Base-by-base conservation (phyloP, 1,140 invertebrate species). In the Meloidogyne exigua region DNA sequence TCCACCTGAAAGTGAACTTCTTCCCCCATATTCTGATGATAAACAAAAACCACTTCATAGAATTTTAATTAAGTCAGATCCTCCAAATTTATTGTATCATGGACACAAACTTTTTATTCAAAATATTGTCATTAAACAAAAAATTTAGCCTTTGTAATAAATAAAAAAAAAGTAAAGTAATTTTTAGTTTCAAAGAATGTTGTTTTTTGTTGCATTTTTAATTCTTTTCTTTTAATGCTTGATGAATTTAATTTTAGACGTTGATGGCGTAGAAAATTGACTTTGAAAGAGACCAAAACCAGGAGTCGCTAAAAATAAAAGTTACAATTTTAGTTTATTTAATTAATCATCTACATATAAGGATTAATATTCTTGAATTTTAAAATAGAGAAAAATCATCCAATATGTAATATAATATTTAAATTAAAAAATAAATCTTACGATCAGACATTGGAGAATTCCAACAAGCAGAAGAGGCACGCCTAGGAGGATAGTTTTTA, bases 391-490 rank as follows among this genome's bases (percentile, higher is more conserved):
- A 2, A 32, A 32, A 32, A 7, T 32, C 28, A n/a, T 7, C 28
- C 28, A 32, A 32, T 7, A 32, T 32, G 15, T 49, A 18, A n/a
- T n/a, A n/a, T n/a, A n/a, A n/a, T n/a, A n/a, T n/a, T n/a, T n/a
- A n/a, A 18, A 18, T 49, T 15, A 5, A 49, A 49, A 18, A 4
- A 18, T 18, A 44, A 72, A 13, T 13, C 72, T 62, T 73, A 68
- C 66, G 75, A 62, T 77, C 26, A 26, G 76, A 57, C 76, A 77
- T 77, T 12, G 76, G 76, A 11, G 76, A 77, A 49, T 72, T n/a
- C 77, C 77, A 79, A 26, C 15, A 25, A 11, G 77, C 69, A 15
- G 44, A 64, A 11, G 77, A 79, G 11, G 66, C 32, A 42, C 77
- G 77, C 12, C 66, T 44, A 23, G 57, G 44, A 23, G 69, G 32